phyloP scores from a whole-genome alignment of 2,113 vertebrate genomes.

The Python bivittatus region DNA sequence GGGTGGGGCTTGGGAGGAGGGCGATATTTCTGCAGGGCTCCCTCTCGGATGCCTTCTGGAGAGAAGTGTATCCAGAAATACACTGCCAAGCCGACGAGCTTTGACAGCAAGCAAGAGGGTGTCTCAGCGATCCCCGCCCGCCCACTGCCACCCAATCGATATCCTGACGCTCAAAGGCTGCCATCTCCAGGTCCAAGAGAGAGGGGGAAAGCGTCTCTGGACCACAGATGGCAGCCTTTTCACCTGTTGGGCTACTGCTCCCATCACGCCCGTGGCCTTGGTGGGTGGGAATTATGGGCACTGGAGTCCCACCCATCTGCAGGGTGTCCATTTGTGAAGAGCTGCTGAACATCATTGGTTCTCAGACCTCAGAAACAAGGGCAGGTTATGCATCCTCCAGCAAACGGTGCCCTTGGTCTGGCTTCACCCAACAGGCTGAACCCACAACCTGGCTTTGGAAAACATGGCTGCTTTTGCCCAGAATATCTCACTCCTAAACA shows the following conservation, averaged over 20 bases:
- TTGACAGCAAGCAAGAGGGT: neutral
- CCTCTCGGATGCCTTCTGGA: no score
- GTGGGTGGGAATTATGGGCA: neutral
- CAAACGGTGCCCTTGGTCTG: neutral
- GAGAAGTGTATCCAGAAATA: no score
- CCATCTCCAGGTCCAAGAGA: fast-evolving
- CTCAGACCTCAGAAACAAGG: neutral
- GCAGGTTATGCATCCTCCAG: neutral
- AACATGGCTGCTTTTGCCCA: neutral
- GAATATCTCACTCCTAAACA: fast-evolving
- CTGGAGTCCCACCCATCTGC: neutral
- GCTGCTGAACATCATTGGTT: neutral
- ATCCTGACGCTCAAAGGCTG: fast-evolving
- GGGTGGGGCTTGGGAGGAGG: neutral
- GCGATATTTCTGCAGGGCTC: no score
- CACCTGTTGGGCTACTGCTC: neutral
- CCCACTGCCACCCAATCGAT: fast-evolving
- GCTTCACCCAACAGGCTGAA: neutral
- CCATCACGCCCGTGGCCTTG: neutral
- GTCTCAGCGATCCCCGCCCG: neutral
- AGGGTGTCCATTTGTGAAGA: neutral
- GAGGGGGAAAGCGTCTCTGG: fast-evolving
- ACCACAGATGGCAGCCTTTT: neutral
- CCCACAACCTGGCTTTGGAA: no score
- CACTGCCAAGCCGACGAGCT: neutral